Evolutionary conservation across 2,113 vertebrate genomes (phyloP), one percentile per base, ranked within the genome.

Genomic region (Isurus oxyrinchus): DNA sequence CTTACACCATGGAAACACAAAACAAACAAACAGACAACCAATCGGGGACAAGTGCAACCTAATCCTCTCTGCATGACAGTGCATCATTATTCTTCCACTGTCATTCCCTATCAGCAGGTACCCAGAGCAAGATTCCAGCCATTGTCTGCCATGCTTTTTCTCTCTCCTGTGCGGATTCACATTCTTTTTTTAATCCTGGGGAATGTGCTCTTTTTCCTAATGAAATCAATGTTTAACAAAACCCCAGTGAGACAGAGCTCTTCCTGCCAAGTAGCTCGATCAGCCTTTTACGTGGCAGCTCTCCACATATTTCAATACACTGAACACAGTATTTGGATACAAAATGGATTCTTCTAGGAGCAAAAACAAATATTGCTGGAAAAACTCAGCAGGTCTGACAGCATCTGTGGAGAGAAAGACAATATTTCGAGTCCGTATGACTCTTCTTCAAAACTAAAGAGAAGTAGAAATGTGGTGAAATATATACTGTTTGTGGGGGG

Each of bases 1-100:
- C 55, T 72, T 96, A 96, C 96, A 96, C 97, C 93, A 96, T 61
- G 79, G 96, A 96, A 97, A 96, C 90, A 97, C 95, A 72, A 96
- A 94, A 97, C 93, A 96, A 96, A 96, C 91, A 94, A 94, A 63
- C 90, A 94, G 96, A 91, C 55, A 91, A 94, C 72, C 72, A 91
- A 55, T 96, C 2, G 0, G 76, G 96, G 96, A 94, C 57, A 93
- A 13, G 87, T 86, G 59, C 40, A 8, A 61, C 63, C 31, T 96
- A 88, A 97, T 95, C 67, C 87, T 90, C 87, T 79, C 76, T 96
- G 96, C 76, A 8, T 44, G 87, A 96, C 1, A 61, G 69, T 67
- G 44, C 87, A 59, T 96, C 86, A 31, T 25, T 79, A 96, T 88
- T 96, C 96, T 97, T 96, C 96, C 76, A 69, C 96, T 57, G 88